Evolutionary conservation across 92 coral and sea anemone species (phyloP), one percentile per base, ranked within the genome.

Genomic region (Phymanthus crucifer): DNA sequence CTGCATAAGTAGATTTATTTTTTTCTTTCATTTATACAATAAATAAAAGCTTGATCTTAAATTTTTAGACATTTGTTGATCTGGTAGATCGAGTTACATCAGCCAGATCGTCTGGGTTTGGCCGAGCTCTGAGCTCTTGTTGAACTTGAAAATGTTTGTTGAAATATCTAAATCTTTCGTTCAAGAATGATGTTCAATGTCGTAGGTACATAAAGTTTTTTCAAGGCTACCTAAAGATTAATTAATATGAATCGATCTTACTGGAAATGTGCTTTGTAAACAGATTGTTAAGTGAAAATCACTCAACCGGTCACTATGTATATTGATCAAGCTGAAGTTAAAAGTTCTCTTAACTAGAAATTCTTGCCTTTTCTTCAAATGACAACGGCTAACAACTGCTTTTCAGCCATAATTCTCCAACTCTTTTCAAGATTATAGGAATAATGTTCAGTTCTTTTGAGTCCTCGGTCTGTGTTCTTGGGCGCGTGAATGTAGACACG

Each of bases 401-500:
- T 9, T 61, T 38, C 14, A 17, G 79, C 46, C 81, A 61, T 61
- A 61, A 77, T 23, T 61, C 32, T 70, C 73, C 48, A 35, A 61
- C 29, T 35, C n/a, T 64, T 16, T 32, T 77, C 24, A 46, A 38
- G 9, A 64, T 32, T 13, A 47, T 72, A 77, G 72, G 14, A 27
- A 0, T 38, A 77, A 32, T 24, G 81, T 77, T 77, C 81, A 77
- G 50, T 61, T 77, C 68, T 61, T 54, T 21, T 37, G 81, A 32
- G 72, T 72, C 65, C 72, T 77, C 57, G 52, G 26, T 17, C 54
- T 14, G 32, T 35, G 31, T 77, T 37, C 68, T 77, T 77, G 73
- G 58, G 46, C 72, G 72, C 81, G 72, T 77, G 81, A 77, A 23
- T 19, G n/a, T 13, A 37, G 52, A 65, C 81, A 77, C 81, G 81